phyloP scores from a whole-genome alignment of 2,113 vertebrate genomes.

The Tricholaema leucomelas region DNA sequence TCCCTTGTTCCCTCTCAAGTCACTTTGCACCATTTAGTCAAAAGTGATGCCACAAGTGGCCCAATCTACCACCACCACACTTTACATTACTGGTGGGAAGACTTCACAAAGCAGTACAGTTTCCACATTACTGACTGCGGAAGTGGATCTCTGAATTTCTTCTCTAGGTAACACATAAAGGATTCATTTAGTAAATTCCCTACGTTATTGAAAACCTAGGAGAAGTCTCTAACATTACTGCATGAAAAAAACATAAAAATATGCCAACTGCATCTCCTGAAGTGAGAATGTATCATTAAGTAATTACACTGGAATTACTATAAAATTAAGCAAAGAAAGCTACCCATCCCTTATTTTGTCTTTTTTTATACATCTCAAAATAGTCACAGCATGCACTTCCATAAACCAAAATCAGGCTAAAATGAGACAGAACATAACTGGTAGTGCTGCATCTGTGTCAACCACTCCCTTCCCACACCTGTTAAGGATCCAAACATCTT shows the following conservation, averaged over 20 bases:
- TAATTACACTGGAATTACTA: not conserved
- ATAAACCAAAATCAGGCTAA: not conserved
- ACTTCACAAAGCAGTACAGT: not conserved
- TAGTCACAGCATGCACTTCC: not conserved
- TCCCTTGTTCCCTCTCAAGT: not conserved
- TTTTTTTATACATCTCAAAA: not conserved
- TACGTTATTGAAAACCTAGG: not conserved
- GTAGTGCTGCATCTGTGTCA: not conserved
- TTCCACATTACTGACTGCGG: not conserved
- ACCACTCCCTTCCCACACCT: not conserved
- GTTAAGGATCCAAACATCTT: not conserved
- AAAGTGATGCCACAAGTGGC: accelerated
- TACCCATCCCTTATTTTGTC: not conserved
- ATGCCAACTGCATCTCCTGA: not conserved
- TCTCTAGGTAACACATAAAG: accelerated
- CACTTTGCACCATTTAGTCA: not conserved
- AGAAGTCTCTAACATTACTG: not conserved
- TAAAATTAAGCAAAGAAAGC: not conserved
- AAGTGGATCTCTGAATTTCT: not conserved
- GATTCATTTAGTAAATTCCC: not conserved
- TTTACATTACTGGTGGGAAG: accelerated
- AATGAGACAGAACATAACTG: not conserved
- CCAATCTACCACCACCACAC: not conserved
- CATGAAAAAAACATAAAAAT: not conserved
- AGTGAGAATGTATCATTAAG: not conserved